phyloP scores from a whole-genome alignment of 2,797 vertebrate species.

The Chiloscyllium punctatum region DNA sequence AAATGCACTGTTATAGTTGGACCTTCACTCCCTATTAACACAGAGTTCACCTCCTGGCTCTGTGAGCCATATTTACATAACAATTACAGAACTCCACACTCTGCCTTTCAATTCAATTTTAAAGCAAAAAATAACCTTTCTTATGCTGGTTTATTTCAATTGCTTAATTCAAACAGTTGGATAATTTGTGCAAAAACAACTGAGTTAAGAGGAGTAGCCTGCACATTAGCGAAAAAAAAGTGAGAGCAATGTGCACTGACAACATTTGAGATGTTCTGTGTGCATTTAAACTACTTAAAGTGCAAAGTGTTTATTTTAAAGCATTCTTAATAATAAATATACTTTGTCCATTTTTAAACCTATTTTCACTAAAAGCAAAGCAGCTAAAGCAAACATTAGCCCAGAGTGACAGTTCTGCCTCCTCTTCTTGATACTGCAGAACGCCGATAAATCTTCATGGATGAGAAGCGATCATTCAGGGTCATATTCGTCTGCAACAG shows the following conservation, averaged over 20 bases:
- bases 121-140: neutral
- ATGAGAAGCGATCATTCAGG: constrained; percentile 67
- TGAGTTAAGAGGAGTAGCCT: neutral
- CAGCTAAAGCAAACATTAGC: neutral
- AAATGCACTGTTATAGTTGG: neutral
- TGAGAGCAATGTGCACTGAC: neutral
- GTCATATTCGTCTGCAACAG: constrained; percentile 63
- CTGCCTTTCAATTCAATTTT: neutral
- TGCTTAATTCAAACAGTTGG: neutral
- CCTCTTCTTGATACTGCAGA: constrained; percentile 41
- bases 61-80: neutral
- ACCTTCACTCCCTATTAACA: neutral
- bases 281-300: neutral
- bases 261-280: neutral
- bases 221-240: neutral
- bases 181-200: neutral
- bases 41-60: neutral
- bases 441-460: constrained; percentile 51
- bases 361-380: neutral
- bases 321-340: constrained; percentile 17
- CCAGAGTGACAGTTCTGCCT: constrained; percentile 50
- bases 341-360: neutral
- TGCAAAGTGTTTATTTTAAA: neutral
- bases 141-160: neutral
- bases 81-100: neutral